A percentile compares a stretch with the other conserved stretches of the same genome.
These are phyloP conservation scores for Bolborhynchus lineola DNA, from an alignment of 2,113 vertebrate genomes.

Conservation along the genomic window DNA sequence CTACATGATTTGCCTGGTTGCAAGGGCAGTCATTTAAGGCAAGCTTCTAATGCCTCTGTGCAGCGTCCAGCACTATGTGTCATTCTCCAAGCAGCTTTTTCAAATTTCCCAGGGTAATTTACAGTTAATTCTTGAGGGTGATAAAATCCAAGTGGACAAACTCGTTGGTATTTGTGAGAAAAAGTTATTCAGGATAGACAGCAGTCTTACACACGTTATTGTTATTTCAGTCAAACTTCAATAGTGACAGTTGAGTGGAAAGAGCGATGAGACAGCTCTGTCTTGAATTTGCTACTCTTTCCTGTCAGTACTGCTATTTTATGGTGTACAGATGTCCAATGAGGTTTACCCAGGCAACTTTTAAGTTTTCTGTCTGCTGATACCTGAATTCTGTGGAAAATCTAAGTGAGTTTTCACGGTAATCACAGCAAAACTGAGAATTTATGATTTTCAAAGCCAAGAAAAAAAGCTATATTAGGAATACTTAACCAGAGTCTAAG, in stretches of 20 bases:
- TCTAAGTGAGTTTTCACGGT: not conserved
- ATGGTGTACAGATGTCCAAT: not conserved
- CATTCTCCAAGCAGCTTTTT: not conserved
- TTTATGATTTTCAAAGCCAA: not conserved
- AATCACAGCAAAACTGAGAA: not conserved
- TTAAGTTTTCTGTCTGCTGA: not conserved
- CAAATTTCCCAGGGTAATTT: not conserved
- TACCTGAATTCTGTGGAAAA: not conserved
- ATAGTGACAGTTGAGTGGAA: not conserved
- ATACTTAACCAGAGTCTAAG: constrained; percentile 35
- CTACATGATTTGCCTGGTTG: not conserved
- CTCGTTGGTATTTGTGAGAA: not conserved
- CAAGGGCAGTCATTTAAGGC: not conserved
- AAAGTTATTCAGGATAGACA: not conserved
- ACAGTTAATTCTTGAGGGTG: not conserved
- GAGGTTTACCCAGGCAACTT: not conserved
- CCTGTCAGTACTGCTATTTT: not conserved
- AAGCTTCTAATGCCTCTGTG: not conserved
- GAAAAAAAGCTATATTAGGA: not conserved
- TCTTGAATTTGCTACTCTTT: not conserved
- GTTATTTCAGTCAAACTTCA: not conserved
- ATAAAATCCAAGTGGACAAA: not conserved
- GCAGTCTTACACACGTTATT: not conserved
- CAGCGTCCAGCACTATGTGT: not conserved
- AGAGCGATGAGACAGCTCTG: not conserved